Percentiles rank a stretch among this genome's conserved stretches.
Conservation (phyloP, 2,113 vertebrate genomes). For the Menidia beryllina region DNA sequence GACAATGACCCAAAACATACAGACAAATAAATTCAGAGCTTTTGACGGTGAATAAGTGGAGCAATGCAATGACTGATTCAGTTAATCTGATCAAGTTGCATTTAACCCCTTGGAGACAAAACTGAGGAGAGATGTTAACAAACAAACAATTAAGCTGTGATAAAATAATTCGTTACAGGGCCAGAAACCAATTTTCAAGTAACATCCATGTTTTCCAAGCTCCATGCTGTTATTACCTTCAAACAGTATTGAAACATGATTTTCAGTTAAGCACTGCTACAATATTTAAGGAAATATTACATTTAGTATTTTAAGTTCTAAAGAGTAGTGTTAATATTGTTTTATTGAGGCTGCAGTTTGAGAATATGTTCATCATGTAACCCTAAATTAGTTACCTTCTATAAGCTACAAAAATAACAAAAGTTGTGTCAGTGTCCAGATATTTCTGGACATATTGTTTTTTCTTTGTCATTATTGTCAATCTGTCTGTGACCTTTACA, state of each 20-base stretch:
- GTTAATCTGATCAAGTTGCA: neutral
- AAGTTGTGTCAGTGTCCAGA: too few relatives aligned
- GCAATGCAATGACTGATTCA: neutral
- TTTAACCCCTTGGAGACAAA: neutral
- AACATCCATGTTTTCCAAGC: neutral
- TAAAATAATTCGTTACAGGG: neutral
- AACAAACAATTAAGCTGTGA: neutral
- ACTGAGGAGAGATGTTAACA: neutral
- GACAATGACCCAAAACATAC: neutral
- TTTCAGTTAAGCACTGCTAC: too few relatives aligned
- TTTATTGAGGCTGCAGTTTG: neutral
- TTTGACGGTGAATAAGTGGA: neutral
- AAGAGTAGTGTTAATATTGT: neutral
- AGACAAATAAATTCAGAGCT: neutral
- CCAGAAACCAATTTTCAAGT: neutral
- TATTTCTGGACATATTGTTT: too few relatives aligned
- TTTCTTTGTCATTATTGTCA: too few relatives aligned
- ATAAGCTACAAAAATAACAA: neutral
- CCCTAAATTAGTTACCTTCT: neutral
- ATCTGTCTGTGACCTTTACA: constrained; percentile 22
- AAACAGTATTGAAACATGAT: neutral
- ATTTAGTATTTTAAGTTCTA: neutral
- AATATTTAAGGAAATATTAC: too few relatives aligned
- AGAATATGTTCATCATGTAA: neutral
- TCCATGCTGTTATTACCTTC: neutral